phyloP scores from a whole-genome alignment of 1,140 invertebrate species.

The Metopolophium dirhodum region DNA sequence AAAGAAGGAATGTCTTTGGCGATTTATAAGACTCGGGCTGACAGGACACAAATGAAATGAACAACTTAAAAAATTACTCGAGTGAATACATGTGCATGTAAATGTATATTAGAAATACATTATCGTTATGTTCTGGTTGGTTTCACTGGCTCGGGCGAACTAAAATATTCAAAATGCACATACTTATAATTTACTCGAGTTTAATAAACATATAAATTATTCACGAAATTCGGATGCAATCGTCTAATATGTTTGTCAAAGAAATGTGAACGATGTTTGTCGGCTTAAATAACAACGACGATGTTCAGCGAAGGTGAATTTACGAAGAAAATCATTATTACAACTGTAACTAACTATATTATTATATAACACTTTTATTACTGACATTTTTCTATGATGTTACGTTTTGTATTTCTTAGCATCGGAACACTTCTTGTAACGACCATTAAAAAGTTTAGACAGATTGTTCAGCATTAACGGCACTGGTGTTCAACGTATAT shows the following conservation, averaged over 20 bases:
- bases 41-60: constrained; percentile 7
- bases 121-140: not conserved
- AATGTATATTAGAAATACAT: constrained; percentile 14
- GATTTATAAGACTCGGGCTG: not conserved
- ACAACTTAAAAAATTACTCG: constrained; percentile 4
- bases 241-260: constrained; percentile 11
- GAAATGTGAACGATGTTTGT: not conserved
- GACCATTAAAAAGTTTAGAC: not conserved
- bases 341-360: not conserved
- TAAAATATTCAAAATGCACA: not conserved
- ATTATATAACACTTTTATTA: constrained; percentile 7
- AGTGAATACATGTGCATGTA: not conserved
- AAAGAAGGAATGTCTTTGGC: not conserved
- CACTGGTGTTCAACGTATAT: not conserved
- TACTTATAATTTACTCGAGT: not conserved
- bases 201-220: constrained; percentile 23
- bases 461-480: not conserved
- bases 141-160: not conserved
- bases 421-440: not conserved
- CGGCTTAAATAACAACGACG: not conserved
- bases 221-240: not conserved
- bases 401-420: not conserved
- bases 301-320: not conserved
- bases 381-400: not conserved
- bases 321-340: not conserved